A percentile compares a stretch with the other conserved stretches of the same genome.
Conservation (phyloP, 1,140 invertebrate genomes). For the Aplysia californica region DNA sequence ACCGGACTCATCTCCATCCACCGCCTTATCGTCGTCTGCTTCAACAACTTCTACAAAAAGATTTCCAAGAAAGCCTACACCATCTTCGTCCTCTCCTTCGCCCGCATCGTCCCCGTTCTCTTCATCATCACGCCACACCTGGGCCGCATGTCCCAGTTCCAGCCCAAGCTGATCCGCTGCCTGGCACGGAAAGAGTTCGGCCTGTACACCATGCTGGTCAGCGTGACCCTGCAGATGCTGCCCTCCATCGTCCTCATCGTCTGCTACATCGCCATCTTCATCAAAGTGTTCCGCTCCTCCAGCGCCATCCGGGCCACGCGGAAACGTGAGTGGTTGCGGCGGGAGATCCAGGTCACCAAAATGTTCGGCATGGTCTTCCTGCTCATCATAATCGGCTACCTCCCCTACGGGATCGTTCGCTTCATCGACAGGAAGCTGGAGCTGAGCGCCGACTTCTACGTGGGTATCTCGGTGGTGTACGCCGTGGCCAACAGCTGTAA, state of each 20-base stretch:
- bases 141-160: constrained; percentile 61
- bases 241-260: constrained; percentile 64
- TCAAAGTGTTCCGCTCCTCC: constrained; percentile 60
- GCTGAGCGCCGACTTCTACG: constrained; percentile 64
- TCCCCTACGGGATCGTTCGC: constrained; percentile 64
- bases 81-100: constrained; percentile 58
- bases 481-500: constrained; percentile 63
- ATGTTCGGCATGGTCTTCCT: constrained; percentile 68
- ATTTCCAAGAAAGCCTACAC: constrained; percentile 64
- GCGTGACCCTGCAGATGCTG: constrained; percentile 61
- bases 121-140: constrained; percentile 62
- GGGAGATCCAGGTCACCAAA: constrained; percentile 67
- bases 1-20: constrained; percentile 66
- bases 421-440: constrained; percentile 59
- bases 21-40: constrained; percentile 65
- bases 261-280: constrained; percentile 66
- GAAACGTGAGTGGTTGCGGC: constrained; percentile 57
- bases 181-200: constrained; percentile 59
- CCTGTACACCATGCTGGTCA: constrained; percentile 61
- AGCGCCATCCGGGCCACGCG: constrained; percentile 49
- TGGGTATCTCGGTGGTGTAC: constrained; percentile 64
- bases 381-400: constrained; percentile 63
- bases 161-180: constrained; percentile 63
- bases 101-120: constrained; percentile 60
- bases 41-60: constrained; percentile 64